Base-by-base conservation (phyloP, 2,888 invertebrate genomes). In the Tetramorium bicarinatum region DNA sequence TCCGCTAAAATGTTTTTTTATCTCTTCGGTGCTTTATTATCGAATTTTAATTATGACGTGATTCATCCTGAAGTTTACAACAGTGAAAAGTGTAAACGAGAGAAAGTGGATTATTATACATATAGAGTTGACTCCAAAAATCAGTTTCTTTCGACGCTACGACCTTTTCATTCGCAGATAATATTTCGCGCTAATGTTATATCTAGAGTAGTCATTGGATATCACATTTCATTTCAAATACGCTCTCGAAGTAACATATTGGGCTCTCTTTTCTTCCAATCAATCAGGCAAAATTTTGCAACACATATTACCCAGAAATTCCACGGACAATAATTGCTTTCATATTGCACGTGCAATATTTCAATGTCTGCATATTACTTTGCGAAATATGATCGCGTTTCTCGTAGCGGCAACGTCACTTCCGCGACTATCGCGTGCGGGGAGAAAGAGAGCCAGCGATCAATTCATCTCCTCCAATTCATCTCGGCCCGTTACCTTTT, bases 361-460 rank as follows among this genome's bases (percentile, higher is more conserved):
- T 67, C 67, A 54, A 77, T 41, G 41, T 67, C 41, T 6, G 52
- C 52, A 67, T 25, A 67, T 67, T 34, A 25, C 38, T 18, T 52
- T 38, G 38, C 25, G 41, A 67, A 41, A 67, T 77, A 67, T 54
- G 67, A 54, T 52, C 38, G 52, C 52, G 52, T 75, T 75, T 49
- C 62, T 38, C 38, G 25, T 44, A 41, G 72, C 38, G 44, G 34
- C 18, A 21, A 38, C 67, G 66, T 38, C 49, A 66, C 18, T 76
- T 76, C 66, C 77, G 67, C 67, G 44, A 25, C 44, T 34, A 67
- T 13, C 56, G 56, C 62, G 29, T 15, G 69, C 38, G n/a, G 41
- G 4, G 41, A 25, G 41, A 72, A 34, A 66, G 47, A 25, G 41
- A 79, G 44, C 8, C 34, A 8, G 25, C 44, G 47, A 80, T 80